Evolutionary conservation across 2,888 invertebrate genomes (phyloP).

Genomic region (Calameuta filiformis): DNA sequence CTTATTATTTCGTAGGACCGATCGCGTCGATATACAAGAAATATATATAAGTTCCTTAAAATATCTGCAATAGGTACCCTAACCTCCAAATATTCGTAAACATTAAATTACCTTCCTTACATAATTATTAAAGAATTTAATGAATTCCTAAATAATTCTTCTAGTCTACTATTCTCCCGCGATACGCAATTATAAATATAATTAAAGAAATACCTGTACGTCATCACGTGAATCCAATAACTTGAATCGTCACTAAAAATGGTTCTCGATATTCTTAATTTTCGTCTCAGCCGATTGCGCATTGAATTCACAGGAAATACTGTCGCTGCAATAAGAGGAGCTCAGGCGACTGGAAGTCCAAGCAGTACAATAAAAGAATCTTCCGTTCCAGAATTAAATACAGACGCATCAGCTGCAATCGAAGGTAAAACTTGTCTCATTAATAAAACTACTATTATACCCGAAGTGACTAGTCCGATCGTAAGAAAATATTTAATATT

Average conservation of each 20-base stretch:
- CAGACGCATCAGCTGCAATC: neutral
- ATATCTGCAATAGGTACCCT: too few relatives aligned
- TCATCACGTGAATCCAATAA: neutral
- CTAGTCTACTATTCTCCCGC: too few relatives aligned
- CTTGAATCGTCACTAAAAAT: neutral
- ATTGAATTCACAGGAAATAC: neutral
- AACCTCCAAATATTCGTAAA: too few relatives aligned
- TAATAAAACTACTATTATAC: neutral
- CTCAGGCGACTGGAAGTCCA: neutral
- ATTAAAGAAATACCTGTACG: too few relatives aligned
- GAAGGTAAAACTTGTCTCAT: neutral
- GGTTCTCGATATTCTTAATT: neutral
- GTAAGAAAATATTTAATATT: neutral
- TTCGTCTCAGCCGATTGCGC: neutral
- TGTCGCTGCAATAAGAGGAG: neutral
- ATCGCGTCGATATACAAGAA: too few relatives aligned
- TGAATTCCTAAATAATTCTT: too few relatives aligned
- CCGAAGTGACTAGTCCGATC: neutral
- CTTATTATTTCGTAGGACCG: too few relatives aligned
- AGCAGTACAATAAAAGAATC: neutral
- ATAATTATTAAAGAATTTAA: too few relatives aligned
- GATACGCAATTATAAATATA: too few relatives aligned
- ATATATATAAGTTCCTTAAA: too few relatives aligned
- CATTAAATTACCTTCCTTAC: too few relatives aligned
- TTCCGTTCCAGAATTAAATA: neutral